These are phyloP conservation scores for Alouatta palliata DNA, from an alignment of 2,113 vertebrate genomes.

Conservation along the genomic window DNA sequence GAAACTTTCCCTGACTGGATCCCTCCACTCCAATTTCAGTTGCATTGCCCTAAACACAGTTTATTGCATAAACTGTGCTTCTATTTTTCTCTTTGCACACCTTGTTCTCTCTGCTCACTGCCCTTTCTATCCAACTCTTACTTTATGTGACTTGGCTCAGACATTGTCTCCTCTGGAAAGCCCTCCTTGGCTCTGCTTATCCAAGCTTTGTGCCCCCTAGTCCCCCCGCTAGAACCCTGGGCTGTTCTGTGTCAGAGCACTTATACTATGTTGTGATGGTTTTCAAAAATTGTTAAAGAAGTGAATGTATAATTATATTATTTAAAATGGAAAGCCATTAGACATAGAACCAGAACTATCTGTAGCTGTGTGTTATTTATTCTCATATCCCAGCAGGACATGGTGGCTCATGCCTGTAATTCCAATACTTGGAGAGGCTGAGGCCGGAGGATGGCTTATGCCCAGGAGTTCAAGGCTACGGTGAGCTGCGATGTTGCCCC, in stretches of 20 bases:
- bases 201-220: neutral
- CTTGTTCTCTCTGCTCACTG: neutral
- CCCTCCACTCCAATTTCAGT: neutral
- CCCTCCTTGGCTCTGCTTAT: neutral
- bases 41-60: neutral
- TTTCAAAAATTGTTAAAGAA: neutral
- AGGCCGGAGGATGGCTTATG: too few species aligned
- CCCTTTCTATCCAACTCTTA: neutral
- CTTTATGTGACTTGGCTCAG: neutral
- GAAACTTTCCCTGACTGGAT: neutral
- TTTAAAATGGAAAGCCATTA: constrained; percentile 14
- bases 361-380: neutral
- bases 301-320: neutral
- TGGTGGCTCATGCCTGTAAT: too few species aligned
- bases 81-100: neutral
- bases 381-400: neutral
- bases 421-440: too few species aligned
- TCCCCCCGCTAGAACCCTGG: neutral
- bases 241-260: neutral
- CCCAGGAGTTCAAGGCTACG: too few species aligned
- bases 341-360: neutral
- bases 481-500: too few species aligned
- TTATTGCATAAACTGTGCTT: neutral
- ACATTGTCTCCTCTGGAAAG: neutral
- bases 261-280: neutral